Evolutionary conservation across 1,140 invertebrate genomes (phyloP).

Genomic region (Euglossa dilemma): DNA sequence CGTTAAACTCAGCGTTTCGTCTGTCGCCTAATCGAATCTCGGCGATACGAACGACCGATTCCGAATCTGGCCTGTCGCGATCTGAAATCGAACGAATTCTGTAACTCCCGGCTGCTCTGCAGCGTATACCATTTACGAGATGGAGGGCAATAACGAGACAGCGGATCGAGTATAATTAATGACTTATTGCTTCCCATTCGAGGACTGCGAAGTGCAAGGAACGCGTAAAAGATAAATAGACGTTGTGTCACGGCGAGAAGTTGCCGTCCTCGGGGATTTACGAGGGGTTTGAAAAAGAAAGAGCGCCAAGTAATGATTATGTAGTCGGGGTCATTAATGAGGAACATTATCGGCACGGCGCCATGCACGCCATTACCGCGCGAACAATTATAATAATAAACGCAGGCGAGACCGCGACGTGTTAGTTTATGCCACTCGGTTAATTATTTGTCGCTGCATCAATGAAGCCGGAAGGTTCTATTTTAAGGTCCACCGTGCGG

Average conservation of each 20-base stretch:
- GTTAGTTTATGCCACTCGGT: not conserved
- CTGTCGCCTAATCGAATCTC: no score
- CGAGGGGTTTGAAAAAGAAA: not conserved
- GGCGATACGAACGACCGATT: no score
- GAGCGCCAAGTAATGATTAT: not conserved
- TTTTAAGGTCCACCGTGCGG: no score
- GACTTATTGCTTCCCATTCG: not conserved
- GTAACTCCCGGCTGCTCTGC: no score
- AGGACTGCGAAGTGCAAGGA: not conserved
- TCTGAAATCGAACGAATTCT: no score
- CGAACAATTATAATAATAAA: conserved; percentile 2
- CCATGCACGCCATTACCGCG: not conserved
- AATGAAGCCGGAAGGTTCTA: not conserved
- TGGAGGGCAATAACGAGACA: not conserved
- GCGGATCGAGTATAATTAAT: not conserved
- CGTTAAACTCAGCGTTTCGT: no score
- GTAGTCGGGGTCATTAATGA: not conserved
- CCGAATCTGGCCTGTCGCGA: no score
- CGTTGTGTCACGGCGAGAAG: not conserved
- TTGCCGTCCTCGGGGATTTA: conserved; percentile 8
- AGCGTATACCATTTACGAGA: not conserved
- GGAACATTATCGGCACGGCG: not conserved
- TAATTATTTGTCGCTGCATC: not conserved
- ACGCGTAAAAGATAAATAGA: not conserved
- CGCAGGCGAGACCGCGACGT: not conserved